Evolutionary conservation across 2,888 invertebrate species (phyloP).

Genomic region (Galeopsomyia nigrocyanea): DNA sequence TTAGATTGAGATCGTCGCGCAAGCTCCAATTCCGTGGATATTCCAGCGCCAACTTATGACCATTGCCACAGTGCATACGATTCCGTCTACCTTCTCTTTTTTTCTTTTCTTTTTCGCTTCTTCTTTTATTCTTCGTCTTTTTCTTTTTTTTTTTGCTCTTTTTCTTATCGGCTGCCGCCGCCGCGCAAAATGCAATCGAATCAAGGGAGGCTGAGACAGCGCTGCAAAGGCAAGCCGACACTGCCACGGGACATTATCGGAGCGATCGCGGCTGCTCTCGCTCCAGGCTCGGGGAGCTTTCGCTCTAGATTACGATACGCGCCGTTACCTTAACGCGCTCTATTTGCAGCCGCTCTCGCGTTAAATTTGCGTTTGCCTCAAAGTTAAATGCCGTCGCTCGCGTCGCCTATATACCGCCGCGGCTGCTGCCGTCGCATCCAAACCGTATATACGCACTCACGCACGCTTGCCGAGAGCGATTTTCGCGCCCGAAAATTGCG

Average conservation of each 20-base stretch:
- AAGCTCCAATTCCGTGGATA: conserved; percentile 12
- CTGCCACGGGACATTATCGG: conserved; percentile 42
- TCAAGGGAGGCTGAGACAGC: not conserved
- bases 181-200: conserved; percentile 15
- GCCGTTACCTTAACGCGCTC: conserved; percentile 42
- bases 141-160: not conserved
- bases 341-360: conserved; percentile 45
- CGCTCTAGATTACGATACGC: conserved; percentile 44
- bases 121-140: not conserved
- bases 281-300: conserved; percentile 28
- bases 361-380: conserved; percentile 46
- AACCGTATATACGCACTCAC: too few relatives aligned
- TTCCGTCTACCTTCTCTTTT: too few relatives aligned
- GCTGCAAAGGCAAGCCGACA: conserved; percentile 2
- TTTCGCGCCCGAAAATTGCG: too few relatives aligned
- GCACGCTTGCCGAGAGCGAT: too few relatives aligned
- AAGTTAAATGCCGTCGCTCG: conserved; percentile 36
- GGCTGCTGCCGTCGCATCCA: too few relatives aligned
- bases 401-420: too few relatives aligned
- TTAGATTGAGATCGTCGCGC: conserved; percentile 21
- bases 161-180: not conserved
- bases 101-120: too few relatives aligned
- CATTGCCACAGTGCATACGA: too few relatives aligned
- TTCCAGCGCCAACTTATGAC: conserved; percentile 15
- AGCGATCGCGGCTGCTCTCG: conserved; percentile 26